Evolutionary conservation across 2,888 invertebrate species (phyloP).

Genomic region (Drosophila kanekoi): DNA sequence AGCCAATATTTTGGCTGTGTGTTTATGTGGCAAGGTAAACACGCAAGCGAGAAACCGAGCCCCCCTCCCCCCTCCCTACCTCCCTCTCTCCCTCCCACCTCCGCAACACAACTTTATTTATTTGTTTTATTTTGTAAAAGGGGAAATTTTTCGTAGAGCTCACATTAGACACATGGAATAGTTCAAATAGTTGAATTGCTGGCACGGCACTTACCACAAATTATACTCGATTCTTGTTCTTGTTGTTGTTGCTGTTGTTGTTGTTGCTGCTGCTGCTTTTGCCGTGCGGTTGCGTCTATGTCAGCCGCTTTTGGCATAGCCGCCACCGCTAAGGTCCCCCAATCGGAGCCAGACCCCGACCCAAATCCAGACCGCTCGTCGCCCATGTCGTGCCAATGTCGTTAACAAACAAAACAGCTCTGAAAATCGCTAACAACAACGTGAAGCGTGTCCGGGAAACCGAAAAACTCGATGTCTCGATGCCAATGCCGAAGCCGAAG

Average conservation of each 20-base stretch:
- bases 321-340: conserved; percentile 17
- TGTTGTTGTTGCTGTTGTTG: too few relatives aligned
- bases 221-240: conserved; percentile 44
- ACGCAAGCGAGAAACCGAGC: conserved; percentile 47
- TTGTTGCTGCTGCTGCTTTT: conserved; percentile 16
- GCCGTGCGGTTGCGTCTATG: conserved; percentile 19
- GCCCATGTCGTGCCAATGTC: conserved; percentile 68
- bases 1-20: conserved; percentile 57
- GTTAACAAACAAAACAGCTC: conserved; percentile 55
- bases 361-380: conserved; percentile 64
- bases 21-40: conserved; percentile 73
- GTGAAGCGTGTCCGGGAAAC: conserved; percentile 31
- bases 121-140: conserved; percentile 64
- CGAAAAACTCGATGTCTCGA: conserved; percentile 29
- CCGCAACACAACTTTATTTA: conserved; percentile 23
- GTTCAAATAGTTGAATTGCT: conserved; percentile 67
- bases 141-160: conserved; percentile 64
- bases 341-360: conserved; percentile 9
- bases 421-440: conserved; percentile 52
- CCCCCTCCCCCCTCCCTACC: too few relatives aligned
- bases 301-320: conserved; percentile 28
- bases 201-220: conserved; percentile 73
- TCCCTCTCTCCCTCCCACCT: too few relatives aligned
- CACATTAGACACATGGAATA: conserved; percentile 58
- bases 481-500: conserved; percentile 31